Evolutionary conservation across 2,888 invertebrate genomes (phyloP).

Genomic region (Tetranychus truncatus): DNA sequence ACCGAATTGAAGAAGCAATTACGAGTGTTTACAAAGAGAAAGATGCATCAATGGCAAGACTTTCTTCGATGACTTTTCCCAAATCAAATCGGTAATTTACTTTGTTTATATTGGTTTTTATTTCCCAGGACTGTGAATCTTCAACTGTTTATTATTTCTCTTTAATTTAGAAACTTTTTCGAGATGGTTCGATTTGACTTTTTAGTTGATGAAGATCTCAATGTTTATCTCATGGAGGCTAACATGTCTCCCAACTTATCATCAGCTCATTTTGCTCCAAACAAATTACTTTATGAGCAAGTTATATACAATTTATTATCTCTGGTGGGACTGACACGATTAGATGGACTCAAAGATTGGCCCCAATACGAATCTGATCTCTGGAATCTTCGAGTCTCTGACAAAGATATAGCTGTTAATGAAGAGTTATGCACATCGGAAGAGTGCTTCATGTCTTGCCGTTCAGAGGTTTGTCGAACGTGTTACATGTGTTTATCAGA

Average conservation of each 20-base stretch:
- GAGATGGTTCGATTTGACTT: conserved; percentile 89
- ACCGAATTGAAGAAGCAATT: conserved; percentile 57
- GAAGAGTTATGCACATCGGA: conserved; percentile 45
- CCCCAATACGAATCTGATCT: conserved; percentile 32
- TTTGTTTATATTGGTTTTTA: not conserved
- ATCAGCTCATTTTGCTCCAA: conserved; percentile 74
- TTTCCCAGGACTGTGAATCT: not conserved
- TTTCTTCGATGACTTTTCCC: not conserved
- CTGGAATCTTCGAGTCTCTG: conserved; percentile 49
- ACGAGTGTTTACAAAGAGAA: conserved; percentile 45
- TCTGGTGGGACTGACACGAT: conserved; percentile 48
- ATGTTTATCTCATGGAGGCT: conserved; percentile 75
- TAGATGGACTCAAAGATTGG: conserved; percentile 16
- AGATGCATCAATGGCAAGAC: conserved; percentile 43
- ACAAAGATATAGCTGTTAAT: conserved; percentile 56
- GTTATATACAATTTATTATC: conserved; percentile 46
- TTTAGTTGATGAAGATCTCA: conserved; percentile 64
- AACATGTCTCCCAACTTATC: conserved; percentile 97
- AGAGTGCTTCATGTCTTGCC: conserved; percentile 41
- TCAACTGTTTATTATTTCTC: not conserved
- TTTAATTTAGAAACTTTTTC: conserved; percentile 46
- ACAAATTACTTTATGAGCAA: conserved; percentile 69
- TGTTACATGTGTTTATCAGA: conserved; percentile 56
- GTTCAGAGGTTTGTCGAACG: conserved; percentile 48
- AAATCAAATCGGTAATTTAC: not conserved